These are phyloP conservation scores for Dromius quadrimaculatus DNA, from an alignment of 2,888 invertebrate species.

Conservation along the genomic window DNA sequence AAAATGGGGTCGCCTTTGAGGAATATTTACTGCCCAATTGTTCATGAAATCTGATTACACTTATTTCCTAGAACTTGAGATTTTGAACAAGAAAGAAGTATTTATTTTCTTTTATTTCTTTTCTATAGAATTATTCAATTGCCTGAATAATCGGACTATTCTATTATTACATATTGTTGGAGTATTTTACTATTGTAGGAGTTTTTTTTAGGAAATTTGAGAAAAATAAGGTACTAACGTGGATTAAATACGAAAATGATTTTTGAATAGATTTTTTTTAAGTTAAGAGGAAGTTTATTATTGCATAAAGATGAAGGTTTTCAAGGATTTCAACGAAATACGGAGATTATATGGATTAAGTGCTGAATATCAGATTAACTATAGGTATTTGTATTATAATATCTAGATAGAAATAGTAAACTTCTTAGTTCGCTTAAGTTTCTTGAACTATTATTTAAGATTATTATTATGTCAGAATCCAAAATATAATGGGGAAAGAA, in stretches of 20 bases:
- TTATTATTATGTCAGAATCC: too few relatives aligned
- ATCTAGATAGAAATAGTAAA: too few relatives aligned
- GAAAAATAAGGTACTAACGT: neutral
- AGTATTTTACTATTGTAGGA: neutral
- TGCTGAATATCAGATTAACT: too few relatives aligned
- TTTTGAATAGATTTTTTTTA: too few relatives aligned
- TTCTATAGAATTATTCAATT: slow-evolving; percentile 46
- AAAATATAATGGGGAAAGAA: too few relatives aligned
- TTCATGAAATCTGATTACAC: slow-evolving; percentile 56
- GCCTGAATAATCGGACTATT: slow-evolving; percentile 46
- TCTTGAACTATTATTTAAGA: too few relatives aligned
- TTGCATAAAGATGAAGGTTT: too few relatives aligned
- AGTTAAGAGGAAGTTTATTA: too few relatives aligned
- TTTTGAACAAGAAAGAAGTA: slow-evolving; percentile 23
- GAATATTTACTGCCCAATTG: slow-evolving; percentile 55
- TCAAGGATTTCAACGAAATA: too few relatives aligned
- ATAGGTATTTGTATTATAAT: too few relatives aligned
- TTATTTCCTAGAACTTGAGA: slow-evolving; percentile 42
- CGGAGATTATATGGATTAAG: too few relatives aligned
- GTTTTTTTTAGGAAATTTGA: slow-evolving; percentile 7
- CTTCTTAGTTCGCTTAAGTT: too few relatives aligned
- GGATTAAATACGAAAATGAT: slow-evolving; percentile 28
- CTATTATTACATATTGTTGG: slow-evolving; percentile 23
- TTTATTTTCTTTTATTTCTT: slow-evolving; percentile 46
- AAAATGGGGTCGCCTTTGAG: slow-evolving; percentile 51